Evolutionary conservation across 2,797 vertebrate species (phyloP).

Genomic region (Silurus aristotelis): DNA sequence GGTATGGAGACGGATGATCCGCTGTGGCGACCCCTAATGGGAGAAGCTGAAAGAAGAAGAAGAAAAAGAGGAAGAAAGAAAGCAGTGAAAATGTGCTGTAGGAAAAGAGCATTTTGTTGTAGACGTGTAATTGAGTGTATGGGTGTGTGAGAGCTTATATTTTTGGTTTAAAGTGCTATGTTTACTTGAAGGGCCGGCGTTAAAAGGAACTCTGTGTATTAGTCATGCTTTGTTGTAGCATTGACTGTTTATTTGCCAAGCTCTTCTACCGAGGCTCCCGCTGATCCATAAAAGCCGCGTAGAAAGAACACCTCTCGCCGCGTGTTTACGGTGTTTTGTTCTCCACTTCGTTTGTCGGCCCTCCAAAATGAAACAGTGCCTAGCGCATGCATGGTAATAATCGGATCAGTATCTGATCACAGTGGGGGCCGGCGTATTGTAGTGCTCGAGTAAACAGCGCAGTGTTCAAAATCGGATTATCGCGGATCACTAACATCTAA

Average conservation of each 20-base stretch:
- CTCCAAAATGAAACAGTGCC: neutral
- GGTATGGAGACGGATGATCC: too few relatives aligned
- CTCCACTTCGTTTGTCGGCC: neutral
- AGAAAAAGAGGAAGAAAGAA: too few relatives aligned
- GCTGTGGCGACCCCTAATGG: too few relatives aligned
- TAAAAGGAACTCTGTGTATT: conserved; percentile 9
- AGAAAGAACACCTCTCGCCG: conserved; percentile 19
- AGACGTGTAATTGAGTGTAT: neutral
- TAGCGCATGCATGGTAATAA: neutral
- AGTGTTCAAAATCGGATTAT: conserved; percentile 1
- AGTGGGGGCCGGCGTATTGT: neutral
- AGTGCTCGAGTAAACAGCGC: conserved; percentile 8
- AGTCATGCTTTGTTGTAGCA: conserved; percentile 22
- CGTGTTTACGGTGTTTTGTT: neutral
- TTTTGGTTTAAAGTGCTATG: neutral
- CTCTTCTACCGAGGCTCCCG: conserved; percentile 4
- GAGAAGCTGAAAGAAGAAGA: too few relatives aligned
- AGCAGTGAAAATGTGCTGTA: neutral
- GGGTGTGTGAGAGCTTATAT: neutral
- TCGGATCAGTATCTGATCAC: conserved; percentile 6
- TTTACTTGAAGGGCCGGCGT: neutral
- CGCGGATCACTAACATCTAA: neutral
- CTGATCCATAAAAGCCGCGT: conserved; percentile 22
- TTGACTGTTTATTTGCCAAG: conserved; percentile 17
- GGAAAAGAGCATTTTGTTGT: neutral